Evolutionary conservation across 2,888 invertebrate species (phyloP).

Genomic region (Eudasyphora cyanicolor): DNA sequence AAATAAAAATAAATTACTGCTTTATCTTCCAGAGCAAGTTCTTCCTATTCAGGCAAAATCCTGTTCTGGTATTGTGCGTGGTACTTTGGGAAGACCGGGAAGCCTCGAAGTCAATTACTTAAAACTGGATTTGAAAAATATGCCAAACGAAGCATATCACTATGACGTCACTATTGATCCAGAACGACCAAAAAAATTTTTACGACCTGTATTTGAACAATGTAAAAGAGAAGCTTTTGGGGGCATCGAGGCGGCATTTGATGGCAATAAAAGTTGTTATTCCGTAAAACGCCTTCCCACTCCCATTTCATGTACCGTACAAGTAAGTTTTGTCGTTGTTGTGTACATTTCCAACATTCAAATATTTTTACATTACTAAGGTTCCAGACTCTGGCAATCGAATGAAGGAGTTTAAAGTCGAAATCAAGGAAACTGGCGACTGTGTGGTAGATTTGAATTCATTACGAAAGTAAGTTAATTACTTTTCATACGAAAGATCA

Average conservation of each 20-base stretch:
- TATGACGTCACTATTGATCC: slow-evolving; percentile 90
- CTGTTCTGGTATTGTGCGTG: slow-evolving; percentile 70
- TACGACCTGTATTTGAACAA: slow-evolving; percentile 81
- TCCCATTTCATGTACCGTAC: slow-evolving; percentile 66
- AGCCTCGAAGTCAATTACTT: slow-evolving; percentile 85
- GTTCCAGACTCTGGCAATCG: slow-evolving; percentile 69
- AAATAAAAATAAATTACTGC: neutral
- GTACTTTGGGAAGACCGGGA: slow-evolving; percentile 79
- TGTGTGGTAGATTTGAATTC: slow-evolving; percentile 72
- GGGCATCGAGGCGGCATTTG: slow-evolving; percentile 84
- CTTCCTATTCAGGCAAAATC: slow-evolving; percentile 37
- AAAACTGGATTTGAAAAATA: slow-evolving; percentile 81
- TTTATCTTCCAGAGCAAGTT: slow-evolving; percentile 15
- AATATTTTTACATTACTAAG: slow-evolving; percentile 62
- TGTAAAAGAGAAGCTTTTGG: slow-evolving; percentile 79
- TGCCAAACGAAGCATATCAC: slow-evolving; percentile 83
- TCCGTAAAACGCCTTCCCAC: slow-evolving; percentile 69
- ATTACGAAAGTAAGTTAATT: slow-evolving; percentile 71
- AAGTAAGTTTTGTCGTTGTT: slow-evolving; percentile 67
- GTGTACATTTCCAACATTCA: neutral
- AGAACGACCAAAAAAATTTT: slow-evolving; percentile 85
- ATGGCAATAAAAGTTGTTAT: slow-evolving; percentile 87
- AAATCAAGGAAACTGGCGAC: slow-evolving; percentile 73
- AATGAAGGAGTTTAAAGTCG: slow-evolving; percentile 69
- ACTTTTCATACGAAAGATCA: neutral